Evolutionary conservation across 2,888 invertebrate genomes (phyloP), one percentile per base, ranked within the genome.

Genomic region (Dasysyrphus albostriatus): DNA sequence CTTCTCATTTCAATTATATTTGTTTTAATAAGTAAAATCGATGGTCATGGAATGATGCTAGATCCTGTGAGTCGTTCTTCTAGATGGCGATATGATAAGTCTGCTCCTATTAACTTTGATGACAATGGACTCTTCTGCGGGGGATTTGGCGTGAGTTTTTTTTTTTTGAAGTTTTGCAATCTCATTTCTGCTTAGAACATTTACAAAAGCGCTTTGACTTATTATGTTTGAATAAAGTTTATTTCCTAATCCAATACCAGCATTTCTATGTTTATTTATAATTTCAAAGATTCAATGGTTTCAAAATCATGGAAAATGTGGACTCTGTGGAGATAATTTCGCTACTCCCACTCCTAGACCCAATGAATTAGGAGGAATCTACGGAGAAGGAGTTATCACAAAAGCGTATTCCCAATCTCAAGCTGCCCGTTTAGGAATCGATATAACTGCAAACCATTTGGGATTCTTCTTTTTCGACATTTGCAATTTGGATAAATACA

Each of bases 51-150:
- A 3, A 93, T 93, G 91, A 87, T 94, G 75, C 81, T 93, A 89
- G 92, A 93, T 47, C 94, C 94, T 2, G 91, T 93, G 0, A 92
- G 92, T 84, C 91, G 94, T 65, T 92, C 93, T 49, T 93, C 93
- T 65, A 91, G 93, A 37, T 94, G 94, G 93, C 91, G 94, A 34
- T 89, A 89, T 49, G 92, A 93, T 59, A 91, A 90, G 69, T 58
- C 89, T 3, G 93, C 93, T 2, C 93, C 93, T 0, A 78, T 85
- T 0, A 93, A 94, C 90, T 94, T 92, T 88, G 90, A 93, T 69
- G 94, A 94, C 88, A 93, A 93, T 83, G 92, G 90, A 39, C 90
- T 93, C 42, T 94, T 90, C 88, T 94, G 94, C 88, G 94, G 94
- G 1, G 94, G 94, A 79, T 90, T 88, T 63, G 51, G 61, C 32